Conservation (phyloP, 1,140 invertebrate genomes). For the Drosophila ficusphila region DNA sequence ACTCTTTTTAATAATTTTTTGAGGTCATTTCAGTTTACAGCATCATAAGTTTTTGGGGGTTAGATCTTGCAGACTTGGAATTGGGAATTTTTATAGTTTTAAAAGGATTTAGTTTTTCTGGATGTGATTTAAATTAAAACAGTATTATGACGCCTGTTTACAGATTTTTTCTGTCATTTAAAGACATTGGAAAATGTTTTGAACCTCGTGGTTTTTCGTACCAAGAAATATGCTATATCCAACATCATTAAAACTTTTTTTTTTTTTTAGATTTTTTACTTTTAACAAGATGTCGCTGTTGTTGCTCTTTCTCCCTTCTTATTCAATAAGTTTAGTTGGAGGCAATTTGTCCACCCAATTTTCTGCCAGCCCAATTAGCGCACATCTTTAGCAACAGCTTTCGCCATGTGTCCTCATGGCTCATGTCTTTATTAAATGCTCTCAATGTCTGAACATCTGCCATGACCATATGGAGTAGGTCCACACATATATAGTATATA, state of each 20-base stretch:
- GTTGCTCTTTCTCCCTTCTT: not conserved
- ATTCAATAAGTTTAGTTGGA: constrained; percentile 21
- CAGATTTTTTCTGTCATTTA: no score
- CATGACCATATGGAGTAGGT: constrained; percentile 33
- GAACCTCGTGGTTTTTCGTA: no score
- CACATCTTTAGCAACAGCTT: constrained; percentile 46
- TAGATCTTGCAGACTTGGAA: no score
- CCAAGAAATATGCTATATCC: no score
- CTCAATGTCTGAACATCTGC: constrained; percentile 50
- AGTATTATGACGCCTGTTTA: no score
- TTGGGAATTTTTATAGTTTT: no score
- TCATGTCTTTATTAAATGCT: constrained; percentile 58
- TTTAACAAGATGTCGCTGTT: not conserved
- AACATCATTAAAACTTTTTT: constrained; percentile 1
- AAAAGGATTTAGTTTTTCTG: no score
- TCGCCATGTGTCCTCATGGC: constrained; percentile 25
- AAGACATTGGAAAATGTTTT: no score
- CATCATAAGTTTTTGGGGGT: no score
- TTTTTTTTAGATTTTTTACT: not conserved
- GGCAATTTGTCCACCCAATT: not conserved
- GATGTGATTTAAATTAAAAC: no score
- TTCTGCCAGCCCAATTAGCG: constrained; percentile 46
- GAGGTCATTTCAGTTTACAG: no score
- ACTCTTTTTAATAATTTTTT: not conserved
- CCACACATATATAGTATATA: not conserved